Conservation (phyloP, 64 coral and sea anemone genomes). For the Platygyra sinensis region DNA sequence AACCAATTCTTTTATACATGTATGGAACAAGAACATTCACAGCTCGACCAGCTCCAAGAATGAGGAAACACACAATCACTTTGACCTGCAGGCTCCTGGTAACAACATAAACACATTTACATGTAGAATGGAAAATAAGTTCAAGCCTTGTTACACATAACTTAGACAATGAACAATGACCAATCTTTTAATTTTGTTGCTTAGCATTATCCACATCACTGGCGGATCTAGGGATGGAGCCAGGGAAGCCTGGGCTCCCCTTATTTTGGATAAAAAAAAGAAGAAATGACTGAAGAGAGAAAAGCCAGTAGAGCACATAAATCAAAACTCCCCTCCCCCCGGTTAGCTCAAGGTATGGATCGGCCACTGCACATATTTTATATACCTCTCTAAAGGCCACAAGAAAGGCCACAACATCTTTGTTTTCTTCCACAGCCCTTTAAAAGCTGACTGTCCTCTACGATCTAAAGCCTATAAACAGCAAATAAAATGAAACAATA, state of each 20-base stretch:
- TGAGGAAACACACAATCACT: constrained; percentile 78
- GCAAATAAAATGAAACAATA: not conserved
- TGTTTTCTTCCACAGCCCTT: constrained; percentile 83
- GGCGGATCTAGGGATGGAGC: too few relatives aligned
- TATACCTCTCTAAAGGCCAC: constrained; percentile 88
- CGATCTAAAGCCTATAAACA: constrained; percentile 70
- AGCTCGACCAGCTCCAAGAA: constrained; percentile 79
- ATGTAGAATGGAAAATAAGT: too few relatives aligned
- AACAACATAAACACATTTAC: not conserved
- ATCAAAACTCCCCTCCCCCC: too few relatives aligned
- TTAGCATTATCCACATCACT: not conserved
- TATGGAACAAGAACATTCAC: constrained; percentile 93
- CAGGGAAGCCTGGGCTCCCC: too few relatives aligned
- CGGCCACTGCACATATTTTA: too few relatives aligned
- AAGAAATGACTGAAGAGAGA: too few relatives aligned
- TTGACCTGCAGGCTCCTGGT: constrained; percentile 73
- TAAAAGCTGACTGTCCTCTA: constrained; percentile 83
- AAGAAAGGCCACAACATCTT: constrained; percentile 94
- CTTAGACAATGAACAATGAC: too few relatives aligned
- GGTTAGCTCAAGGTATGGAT: too few relatives aligned
- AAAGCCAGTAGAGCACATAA: too few relatives aligned
- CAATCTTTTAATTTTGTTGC: not conserved
- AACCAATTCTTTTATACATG: constrained; percentile 90
- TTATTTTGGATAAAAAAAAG: too few relatives aligned
- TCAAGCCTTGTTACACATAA: too few relatives aligned